These are phyloP conservation scores for Corythaixoides concolor DNA, from an alignment of 2,113 vertebrate species.

Conservation along the genomic window DNA sequence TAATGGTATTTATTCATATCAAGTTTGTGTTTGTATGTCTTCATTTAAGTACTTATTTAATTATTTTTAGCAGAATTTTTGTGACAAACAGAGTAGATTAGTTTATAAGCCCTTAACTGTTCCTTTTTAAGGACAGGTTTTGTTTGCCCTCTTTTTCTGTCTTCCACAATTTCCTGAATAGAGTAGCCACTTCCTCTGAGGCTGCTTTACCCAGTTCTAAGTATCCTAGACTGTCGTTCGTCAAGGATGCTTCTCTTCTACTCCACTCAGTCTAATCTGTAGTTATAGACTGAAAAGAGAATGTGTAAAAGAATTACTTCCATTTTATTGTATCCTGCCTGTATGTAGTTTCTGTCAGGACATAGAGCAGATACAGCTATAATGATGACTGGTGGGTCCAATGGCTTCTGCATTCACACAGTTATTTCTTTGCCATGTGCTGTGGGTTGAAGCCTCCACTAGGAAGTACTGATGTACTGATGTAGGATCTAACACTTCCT, in stretches of 20 bases:
- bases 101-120: neutral
- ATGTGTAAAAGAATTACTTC: neutral
- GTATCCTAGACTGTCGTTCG: neutral
- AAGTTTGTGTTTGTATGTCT: neutral
- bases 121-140: neutral
- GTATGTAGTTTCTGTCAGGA: neutral
- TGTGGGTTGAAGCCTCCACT: neutral
- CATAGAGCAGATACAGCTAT: fast-evolving
- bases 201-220: neutral
- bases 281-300: neutral
- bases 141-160: neutral
- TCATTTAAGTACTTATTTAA: neutral
- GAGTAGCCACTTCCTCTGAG: neutral
- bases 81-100: neutral
- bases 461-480: neutral
- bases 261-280: neutral
- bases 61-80: neutral
- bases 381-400: neutral
- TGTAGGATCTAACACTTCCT: neutral
- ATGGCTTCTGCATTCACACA: neutral
- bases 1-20: neutral
- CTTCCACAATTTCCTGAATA: neutral
- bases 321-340: neutral
- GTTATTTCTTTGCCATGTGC: neutral
- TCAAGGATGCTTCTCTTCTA: neutral